Evolutionary conservation across 2,888 invertebrate genomes (phyloP).

Genomic region (Agrochola circellaris): DNA sequence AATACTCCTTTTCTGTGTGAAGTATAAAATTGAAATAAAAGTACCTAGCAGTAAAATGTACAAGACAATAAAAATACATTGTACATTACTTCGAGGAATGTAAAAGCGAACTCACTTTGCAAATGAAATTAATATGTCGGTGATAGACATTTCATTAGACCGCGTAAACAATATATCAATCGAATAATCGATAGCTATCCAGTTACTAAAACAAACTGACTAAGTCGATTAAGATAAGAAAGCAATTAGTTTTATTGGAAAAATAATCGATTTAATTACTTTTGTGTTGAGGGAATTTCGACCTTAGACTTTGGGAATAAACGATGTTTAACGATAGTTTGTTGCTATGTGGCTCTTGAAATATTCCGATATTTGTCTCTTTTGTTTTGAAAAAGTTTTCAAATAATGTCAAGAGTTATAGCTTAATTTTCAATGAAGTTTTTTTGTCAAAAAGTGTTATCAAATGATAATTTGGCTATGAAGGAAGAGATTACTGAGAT

Average conservation of each 20-base stretch:
- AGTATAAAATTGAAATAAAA: not conserved
- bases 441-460: not conserved
- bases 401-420: too few relatives aligned
- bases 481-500: not conserved
- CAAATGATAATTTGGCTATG: not conserved
- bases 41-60: not conserved
- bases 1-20: not conserved
- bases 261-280: conserved; percentile 49
- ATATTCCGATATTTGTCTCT: not conserved
- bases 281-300: not conserved
- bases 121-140: conserved; percentile 35
- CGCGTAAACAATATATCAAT: conserved; percentile 36
- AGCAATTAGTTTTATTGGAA: conserved; percentile 64
- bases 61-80: not conserved
- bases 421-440: not conserved
- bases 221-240: conserved; percentile 55
- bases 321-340: not conserved
- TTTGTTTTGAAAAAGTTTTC: conserved; percentile 5
- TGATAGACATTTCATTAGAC: conserved; percentile 34
- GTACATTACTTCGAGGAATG: conserved; percentile 5
- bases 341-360: not conserved
- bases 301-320: not conserved
- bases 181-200: conserved; percentile 58
- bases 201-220: conserved; percentile 62
- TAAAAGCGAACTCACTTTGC: conserved; percentile 14